Conservation (phyloP, 2,888 invertebrate genomes). For the Cephus nigrinus region DNA sequence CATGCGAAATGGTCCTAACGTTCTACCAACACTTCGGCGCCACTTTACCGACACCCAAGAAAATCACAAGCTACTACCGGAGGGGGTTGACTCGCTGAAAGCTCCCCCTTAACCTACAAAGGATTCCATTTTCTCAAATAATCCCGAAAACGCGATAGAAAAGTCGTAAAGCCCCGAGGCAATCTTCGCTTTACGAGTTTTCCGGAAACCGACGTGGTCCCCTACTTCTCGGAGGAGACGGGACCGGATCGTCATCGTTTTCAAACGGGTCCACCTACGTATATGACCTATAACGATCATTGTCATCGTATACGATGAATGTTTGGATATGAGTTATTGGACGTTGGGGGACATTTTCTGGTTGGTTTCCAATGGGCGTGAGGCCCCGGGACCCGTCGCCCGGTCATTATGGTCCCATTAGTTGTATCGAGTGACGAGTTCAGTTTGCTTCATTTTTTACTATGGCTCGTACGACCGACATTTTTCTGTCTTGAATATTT, state of each 20-base stretch:
- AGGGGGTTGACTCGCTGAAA: not conserved
- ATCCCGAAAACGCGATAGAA: slow-evolving; percentile 55
- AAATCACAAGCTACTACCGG: not conserved
- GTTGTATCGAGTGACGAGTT: slow-evolving; percentile 33
- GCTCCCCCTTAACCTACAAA: slow-evolving; percentile 27
- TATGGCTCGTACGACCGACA: slow-evolving; percentile 1
- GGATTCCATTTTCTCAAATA: slow-evolving; percentile 61
- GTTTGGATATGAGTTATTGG: slow-evolving; percentile 2
- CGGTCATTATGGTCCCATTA: slow-evolving; percentile 52
- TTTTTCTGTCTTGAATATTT: slow-evolving; percentile 8
- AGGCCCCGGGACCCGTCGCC: slow-evolving; percentile 25
- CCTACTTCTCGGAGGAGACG: not conserved
- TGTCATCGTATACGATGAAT: not conserved
- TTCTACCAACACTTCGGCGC: not conserved
- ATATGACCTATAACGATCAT: not conserved
- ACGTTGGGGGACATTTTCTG: slow-evolving; percentile 18
- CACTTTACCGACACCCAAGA: not conserved
- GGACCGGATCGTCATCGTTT: not conserved
- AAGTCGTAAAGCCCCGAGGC: slow-evolving; percentile 54
- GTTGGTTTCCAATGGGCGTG: slow-evolving; percentile 20
- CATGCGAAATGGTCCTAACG: not conserved
- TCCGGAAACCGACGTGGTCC: slow-evolving; percentile 25
- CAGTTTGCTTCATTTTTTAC: slow-evolving; percentile 5
- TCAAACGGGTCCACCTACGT: not conserved
- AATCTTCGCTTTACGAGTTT: slow-evolving; percentile 57